These are phyloP conservation scores for Scartelaos histophorus DNA, from an alignment of 2,113 vertebrate species.

Conservation along the genomic window DNA sequence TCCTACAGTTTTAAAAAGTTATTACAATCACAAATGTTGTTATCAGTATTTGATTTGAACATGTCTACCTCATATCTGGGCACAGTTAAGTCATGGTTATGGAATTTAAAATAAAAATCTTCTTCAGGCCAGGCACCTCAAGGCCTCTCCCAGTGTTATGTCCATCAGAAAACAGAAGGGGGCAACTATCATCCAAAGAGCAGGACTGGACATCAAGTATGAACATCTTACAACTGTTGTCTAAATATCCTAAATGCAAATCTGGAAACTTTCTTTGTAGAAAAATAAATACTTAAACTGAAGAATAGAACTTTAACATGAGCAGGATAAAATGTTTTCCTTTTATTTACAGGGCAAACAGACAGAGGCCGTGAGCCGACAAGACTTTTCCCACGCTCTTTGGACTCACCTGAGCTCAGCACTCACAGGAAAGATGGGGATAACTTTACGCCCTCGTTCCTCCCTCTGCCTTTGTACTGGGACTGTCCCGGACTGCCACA, in stretches of 20 bases:
- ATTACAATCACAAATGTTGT: no score
- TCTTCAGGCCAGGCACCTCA: conserved; percentile 28
- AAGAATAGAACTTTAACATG: neutral
- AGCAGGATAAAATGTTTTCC: neutral
- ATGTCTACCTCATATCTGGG: no score
- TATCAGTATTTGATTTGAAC: no score
- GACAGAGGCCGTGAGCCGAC: conserved; percentile 11
- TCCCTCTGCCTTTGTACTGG: conserved; percentile 47
- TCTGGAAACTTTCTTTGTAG: neutral
- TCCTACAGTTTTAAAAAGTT: no score
- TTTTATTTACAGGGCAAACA: conserved; percentile 39
- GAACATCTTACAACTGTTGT: conserved; percentile 30
- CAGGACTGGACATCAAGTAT: conserved; percentile 34
- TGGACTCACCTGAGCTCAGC: conserved; percentile 30
- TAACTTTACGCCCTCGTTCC: conserved; percentile 34
- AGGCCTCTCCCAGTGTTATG: conserved; percentile 35
- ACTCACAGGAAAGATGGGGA: conserved; percentile 43
- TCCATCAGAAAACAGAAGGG: conserved; percentile 60
- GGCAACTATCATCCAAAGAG: conserved; percentile 22
- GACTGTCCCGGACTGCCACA: conserved; percentile 46
- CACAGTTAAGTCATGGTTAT: no score
- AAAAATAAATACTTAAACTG: neutral
- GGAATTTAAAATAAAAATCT: conserved; percentile 8
- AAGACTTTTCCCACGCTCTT: conserved; percentile 36
- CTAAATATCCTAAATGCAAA: neutral